Conservation (phyloP, 1,140 invertebrate species). For the Calephelis nemesis region DNA sequence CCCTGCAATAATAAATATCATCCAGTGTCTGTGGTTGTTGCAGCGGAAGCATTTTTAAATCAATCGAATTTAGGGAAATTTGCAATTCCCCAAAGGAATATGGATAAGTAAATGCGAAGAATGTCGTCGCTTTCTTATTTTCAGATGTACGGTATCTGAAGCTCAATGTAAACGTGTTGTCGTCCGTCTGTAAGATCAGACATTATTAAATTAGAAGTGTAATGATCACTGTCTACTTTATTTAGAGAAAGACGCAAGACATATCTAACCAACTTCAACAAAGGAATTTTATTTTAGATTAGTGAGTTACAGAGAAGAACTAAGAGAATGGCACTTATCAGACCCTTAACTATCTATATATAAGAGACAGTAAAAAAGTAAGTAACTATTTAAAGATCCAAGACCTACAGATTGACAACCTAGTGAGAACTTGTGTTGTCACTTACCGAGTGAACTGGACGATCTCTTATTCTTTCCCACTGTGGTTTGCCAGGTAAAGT, state of each 20-base stretch:
- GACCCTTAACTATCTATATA: too few relatives aligned
- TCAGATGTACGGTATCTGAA: constrained; percentile 89
- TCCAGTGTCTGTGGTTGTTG: constrained; percentile 69
- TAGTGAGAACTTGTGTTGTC: constrained; percentile 19
- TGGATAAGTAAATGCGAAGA: constrained; percentile 96
- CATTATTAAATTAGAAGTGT: constrained; percentile 11
- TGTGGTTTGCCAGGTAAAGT: constrained; percentile 84
- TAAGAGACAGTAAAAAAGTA: too few relatives aligned
- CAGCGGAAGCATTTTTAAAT: constrained; percentile 80
- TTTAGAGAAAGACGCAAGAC: too few relatives aligned
- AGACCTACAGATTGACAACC: not conserved
- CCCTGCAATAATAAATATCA: constrained; percentile 92
- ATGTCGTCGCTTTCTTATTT: constrained; percentile 86
- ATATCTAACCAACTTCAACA: too few relatives aligned
- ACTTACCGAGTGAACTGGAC: constrained; percentile 78
- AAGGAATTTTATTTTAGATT: too few relatives aligned
- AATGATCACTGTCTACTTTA: too few relatives aligned
- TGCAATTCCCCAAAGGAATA: constrained; percentile 92
- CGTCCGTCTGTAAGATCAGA: constrained; percentile 80
- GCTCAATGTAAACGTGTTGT: constrained; percentile 87
- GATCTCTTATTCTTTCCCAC: constrained; percentile 90
- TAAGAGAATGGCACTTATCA: too few relatives aligned
- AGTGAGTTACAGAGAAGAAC: too few relatives aligned
- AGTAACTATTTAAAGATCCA: too few relatives aligned
- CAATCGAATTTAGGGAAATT: constrained; percentile 83